A percentile compares a stretch with the other conserved stretches of the same genome.
Conservation (phyloP, 2,797 vertebrate species). For the Pipistrellus pygmaeus region DNA sequence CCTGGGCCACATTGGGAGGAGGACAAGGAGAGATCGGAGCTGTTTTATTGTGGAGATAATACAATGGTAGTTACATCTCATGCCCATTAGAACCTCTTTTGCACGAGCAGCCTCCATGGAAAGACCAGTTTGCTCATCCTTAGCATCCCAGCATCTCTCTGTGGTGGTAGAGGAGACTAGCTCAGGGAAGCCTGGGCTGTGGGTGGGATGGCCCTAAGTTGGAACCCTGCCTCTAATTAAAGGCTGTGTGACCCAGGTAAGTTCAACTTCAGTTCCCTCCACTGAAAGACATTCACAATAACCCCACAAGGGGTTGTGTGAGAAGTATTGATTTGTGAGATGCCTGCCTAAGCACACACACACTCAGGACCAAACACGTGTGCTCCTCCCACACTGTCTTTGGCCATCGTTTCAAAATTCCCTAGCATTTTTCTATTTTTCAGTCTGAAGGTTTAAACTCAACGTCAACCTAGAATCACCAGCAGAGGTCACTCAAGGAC, state of each 20-base stretch:
- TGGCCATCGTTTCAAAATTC: background rate
- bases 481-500: constrained; percentile 80
- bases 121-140: background rate
- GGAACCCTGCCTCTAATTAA: background rate
- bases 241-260: background rate
- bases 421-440: background rate
- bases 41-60: background rate
- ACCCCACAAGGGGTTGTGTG: accelerated
- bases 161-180: background rate
- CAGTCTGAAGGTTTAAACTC: background rate
- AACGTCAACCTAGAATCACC: constrained; percentile 20
- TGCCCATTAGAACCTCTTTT: background rate
- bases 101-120: too few relatives aligned
- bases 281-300: background rate
- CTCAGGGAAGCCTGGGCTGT: background rate
- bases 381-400: accelerated
- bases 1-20: background rate
- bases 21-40: background rate
- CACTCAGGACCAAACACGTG: background rate
- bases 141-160: background rate
- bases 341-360: background rate
- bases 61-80: background rate
- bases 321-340: background rate
- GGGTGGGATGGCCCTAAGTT: background rate
- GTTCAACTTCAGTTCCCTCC: background rate